Percentiles rank a stretch among this genome's conserved stretches.
phyloP scores from a whole-genome alignment of 1,140 invertebrate species.

The Pristionchus pacificus region DNA sequence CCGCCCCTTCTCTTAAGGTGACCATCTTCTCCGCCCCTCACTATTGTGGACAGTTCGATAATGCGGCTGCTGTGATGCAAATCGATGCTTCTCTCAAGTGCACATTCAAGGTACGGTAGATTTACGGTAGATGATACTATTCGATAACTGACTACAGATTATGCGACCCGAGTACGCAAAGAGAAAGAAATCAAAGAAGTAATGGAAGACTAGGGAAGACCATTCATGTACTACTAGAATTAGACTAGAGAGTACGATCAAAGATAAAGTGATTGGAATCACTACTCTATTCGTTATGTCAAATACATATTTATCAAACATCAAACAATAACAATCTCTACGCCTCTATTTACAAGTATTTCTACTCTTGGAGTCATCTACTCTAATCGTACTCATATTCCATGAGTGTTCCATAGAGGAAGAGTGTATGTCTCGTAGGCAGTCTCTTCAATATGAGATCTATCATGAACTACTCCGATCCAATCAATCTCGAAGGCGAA shows the following conservation, averaged over 20 bases:
- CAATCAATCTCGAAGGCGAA: conserved; percentile 53
- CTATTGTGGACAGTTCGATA: conserved; percentile 39
- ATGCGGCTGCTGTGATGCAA: conserved; percentile 18
- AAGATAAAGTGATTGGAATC: too few species aligned
- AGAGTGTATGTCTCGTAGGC: conserved; percentile 52
- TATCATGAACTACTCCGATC: conserved; percentile 50
- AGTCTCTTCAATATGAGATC: conserved; percentile 46
- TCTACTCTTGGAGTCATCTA: too few species aligned
- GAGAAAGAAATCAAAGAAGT: too few species aligned
- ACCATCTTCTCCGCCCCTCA: conserved; percentile 36
- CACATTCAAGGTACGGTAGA: neutral
- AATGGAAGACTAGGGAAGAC: neutral
- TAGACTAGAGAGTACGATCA: too few species aligned
- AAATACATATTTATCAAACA: too few species aligned
- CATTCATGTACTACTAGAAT: too few species aligned
- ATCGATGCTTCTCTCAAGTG: conserved; percentile 7
- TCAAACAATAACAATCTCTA: too few species aligned
- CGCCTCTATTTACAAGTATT: too few species aligned
- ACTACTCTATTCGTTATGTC: too few species aligned
- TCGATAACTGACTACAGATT: neutral
- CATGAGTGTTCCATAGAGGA: conserved; percentile 40
- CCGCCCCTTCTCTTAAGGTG: conserved; percentile 1
- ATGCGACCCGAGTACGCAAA: neutral
- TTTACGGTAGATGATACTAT: neutral
- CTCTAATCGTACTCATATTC: conserved; percentile 35